A percentile compares a stretch with the other conserved stretches of the same genome.
phyloP scores from a whole-genome alignment of 2,797 vertebrate species.

The Odontamblyopus lacepedii region DNA sequence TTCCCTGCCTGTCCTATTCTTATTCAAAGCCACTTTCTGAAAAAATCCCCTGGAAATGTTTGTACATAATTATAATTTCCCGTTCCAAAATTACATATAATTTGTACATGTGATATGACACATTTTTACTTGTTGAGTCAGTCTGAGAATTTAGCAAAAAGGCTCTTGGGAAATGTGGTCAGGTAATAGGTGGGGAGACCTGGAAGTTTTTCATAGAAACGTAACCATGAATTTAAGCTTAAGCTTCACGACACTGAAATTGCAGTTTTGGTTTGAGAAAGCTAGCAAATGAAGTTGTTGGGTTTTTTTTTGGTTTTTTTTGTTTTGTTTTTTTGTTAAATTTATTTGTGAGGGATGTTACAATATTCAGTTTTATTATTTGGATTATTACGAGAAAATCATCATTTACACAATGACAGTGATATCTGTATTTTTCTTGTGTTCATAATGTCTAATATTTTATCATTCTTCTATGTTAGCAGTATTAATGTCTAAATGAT shows the following conservation, averaged over 20 bases:
- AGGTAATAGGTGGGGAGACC: background rate
- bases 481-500: too few relatives aligned
- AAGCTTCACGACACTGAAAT: background rate
- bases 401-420: too few relatives aligned
- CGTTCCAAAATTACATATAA: background rate
- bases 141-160: background rate
- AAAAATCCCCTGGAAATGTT: constrained; percentile 13
- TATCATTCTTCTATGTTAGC: too few relatives aligned
- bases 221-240: background rate
- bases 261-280: background rate
- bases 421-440: too few relatives aligned
- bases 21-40: constrained; percentile 6
- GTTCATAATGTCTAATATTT: too few relatives aligned
- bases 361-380: too few relatives aligned
- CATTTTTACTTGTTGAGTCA: constrained; percentile 1
- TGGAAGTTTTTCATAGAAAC: background rate
- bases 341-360: too few relatives aligned
- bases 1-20: constrained; percentile 34
- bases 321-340: too few relatives aligned
- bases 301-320: background rate
- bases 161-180: background rate
- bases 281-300: background rate
- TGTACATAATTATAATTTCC: constrained; percentile 11
- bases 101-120: constrained; percentile 6
- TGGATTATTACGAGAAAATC: too few relatives aligned